Conservation (phyloP, 1,140 invertebrate species). For the Tetragnatha versicolor region DNA sequence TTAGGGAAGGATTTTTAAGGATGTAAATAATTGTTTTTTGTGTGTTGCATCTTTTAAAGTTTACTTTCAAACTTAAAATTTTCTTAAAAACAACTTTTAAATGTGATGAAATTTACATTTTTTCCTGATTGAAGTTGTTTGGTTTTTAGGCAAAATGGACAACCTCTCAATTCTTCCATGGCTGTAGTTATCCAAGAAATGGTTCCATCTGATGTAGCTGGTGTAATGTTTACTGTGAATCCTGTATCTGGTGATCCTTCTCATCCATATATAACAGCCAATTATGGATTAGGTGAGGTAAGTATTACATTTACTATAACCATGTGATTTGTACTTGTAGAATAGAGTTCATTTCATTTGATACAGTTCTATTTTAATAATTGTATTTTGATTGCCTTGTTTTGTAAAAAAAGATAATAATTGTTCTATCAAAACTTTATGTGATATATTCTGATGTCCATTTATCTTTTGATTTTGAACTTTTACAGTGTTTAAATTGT, state of each 20-base stretch:
- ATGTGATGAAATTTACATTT: background rate
- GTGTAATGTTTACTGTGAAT: conserved; percentile 81
- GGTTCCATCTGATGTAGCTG: conserved; percentile 74
- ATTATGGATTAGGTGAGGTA: conserved; percentile 78
- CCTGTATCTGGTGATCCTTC: conserved; percentile 74
- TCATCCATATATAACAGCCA: conserved; percentile 75
- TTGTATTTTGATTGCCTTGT: too few species aligned
- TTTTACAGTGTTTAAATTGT: too few species aligned
- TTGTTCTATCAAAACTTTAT: too few species aligned
- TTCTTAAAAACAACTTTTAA: too few species aligned
- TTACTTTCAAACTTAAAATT: background rate
- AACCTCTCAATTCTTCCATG: conserved; percentile 72
- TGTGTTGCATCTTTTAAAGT: background rate
- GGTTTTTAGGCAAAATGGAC: conserved; percentile 69
- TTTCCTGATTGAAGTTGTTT: background rate
- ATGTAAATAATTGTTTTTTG: too few species aligned
- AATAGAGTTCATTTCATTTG: too few species aligned
- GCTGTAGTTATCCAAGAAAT: conserved; percentile 82
- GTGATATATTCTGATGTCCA: too few species aligned
- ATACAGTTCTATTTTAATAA: too few species aligned
- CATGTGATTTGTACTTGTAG: too few species aligned
- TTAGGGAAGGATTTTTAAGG: conserved; percentile 68
- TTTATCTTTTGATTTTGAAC: too few species aligned
- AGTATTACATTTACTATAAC: background rate
- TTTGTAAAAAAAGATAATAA: too few species aligned